These are phyloP conservation scores for Ovibos moschatus DNA, from an alignment of 2,113 vertebrate species.

Conservation along the genomic window DNA sequence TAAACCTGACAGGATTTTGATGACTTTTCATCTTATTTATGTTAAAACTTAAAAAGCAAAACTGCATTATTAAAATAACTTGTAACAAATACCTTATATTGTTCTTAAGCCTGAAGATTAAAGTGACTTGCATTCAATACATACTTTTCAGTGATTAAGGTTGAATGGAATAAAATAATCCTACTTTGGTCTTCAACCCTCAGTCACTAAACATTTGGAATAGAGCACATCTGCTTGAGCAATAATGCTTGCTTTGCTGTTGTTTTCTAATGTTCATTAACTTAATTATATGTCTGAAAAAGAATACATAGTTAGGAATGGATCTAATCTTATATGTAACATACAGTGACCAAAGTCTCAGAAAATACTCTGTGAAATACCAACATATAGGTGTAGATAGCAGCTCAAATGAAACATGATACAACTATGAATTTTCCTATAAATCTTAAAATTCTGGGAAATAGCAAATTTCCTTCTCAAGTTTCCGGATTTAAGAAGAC, in stretches of 20 bases:
- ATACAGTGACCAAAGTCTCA: background rate
- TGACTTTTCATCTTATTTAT: background rate
- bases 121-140: slow-evolving; percentile 10
- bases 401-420: background rate
- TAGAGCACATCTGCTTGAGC: background rate
- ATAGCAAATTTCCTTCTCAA: background rate
- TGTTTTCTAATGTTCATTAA: background rate
- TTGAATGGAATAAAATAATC: background rate
- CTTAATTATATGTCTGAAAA: background rate
- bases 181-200: background rate
- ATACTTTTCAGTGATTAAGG: background rate
- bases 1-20: background rate
- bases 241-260: background rate
- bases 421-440: background rate
- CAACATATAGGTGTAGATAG: background rate
- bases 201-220: background rate
- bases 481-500: background rate
- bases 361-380: background rate
- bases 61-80: background rate
- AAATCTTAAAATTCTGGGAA: background rate
- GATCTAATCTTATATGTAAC: background rate
- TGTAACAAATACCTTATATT: background rate
- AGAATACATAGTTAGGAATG: background rate
- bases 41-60: background rate
- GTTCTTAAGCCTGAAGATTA: background rate